These are phyloP conservation scores for Paedocypris sp. DNA, from an alignment of 2,113 vertebrate genomes.

Conservation along the genomic window DNA sequence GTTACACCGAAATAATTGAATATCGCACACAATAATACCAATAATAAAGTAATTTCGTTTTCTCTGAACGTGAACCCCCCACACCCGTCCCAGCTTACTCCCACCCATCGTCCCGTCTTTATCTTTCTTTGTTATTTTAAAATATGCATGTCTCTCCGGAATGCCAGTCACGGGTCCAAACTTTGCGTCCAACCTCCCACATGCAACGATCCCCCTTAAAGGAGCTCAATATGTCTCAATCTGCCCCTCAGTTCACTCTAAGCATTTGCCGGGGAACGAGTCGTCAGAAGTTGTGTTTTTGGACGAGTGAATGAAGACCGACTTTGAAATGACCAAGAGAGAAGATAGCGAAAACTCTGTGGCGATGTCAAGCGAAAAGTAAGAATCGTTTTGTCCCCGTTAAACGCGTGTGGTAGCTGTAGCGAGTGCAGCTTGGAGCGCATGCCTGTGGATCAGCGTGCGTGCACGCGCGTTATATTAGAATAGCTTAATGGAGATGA, in stretches of 20 bases:
- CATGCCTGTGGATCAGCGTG: constrained; percentile 13
- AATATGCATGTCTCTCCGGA: constrained; percentile 99
- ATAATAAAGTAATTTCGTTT: too few species aligned
- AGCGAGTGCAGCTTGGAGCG: constrained; percentile 43
- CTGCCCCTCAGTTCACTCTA: constrained; percentile 87
- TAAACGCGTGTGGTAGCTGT: constrained; percentile 38
- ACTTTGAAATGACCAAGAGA: constrained; percentile 48
- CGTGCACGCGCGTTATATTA: constrained; percentile 32
- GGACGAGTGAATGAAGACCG: constrained; percentile 53
- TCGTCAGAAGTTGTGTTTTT: constrained; percentile 61
- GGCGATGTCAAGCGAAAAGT: constrained; percentile 64
- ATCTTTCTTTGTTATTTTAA: constrained; percentile 98
- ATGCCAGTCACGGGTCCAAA: constrained; percentile 99
- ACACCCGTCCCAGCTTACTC: constrained; percentile 48
- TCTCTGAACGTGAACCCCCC: constrained; percentile 77
- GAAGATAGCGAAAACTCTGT: constrained; percentile 58
- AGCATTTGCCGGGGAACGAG: constrained; percentile 72
- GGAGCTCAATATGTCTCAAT: constrained; percentile 99
- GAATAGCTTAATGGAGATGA: constrained; percentile 28
- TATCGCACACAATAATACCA: too few species aligned
- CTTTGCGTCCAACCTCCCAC: constrained; percentile 99
- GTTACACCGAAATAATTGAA: too few species aligned
- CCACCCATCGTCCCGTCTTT: constrained; percentile 68
- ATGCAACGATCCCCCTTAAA: constrained; percentile 99
- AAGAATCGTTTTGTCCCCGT: constrained; percentile 55